Evolutionary conservation across 2,113 vertebrate genomes (phyloP), one percentile per base, ranked within the genome.

Genomic region (Micromys minutus): DNA sequence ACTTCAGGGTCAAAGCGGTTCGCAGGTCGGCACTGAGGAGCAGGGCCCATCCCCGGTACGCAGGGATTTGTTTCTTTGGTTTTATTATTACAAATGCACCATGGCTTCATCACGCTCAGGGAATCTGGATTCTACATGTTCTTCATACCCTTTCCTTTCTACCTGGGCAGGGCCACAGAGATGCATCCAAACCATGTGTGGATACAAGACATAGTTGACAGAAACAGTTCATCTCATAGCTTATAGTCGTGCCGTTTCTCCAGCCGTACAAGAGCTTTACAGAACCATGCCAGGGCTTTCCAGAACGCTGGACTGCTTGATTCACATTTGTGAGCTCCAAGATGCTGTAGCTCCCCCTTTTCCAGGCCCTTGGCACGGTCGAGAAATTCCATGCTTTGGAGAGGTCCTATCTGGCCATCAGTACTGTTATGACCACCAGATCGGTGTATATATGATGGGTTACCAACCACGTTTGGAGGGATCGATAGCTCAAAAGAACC

Each of bases 171-270:
- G 71, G 93, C 83, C 97, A 97, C 0, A 34, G 36, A 95, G 95
- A 96, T 91, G 80, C 72, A 50, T 96, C 97, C 96, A 91, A 97
- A 63, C 96, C 95, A 96, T 2, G 80, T 67, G 83, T 21, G 85
- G 93, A 93, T 93, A 96, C 29, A 57, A 98, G 97, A 90, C 39
- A 95, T 2, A 1, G 36, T 55, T 69, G 92, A 90, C 87, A 94
- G 92, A 97, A 94, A 90, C 74, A 76, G 69, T 96, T 97, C 76
- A 91, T 93, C 91, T 86, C 91, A 91, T 89, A 97, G 97, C 89
- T 98, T 98, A 98, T 97, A 97, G 94, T 92, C 96, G 97, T 59
- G 84, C 94, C 95, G 90, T 94, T 98, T 96, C 90, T 93, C 97
- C 96, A 96, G 89, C 92, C 87, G 94, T 52, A 93, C 93, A 96